Evolutionary conservation across 2,113 vertebrate genomes (phyloP).

Genomic region (Syngnathoides biaculeatus): DNA sequence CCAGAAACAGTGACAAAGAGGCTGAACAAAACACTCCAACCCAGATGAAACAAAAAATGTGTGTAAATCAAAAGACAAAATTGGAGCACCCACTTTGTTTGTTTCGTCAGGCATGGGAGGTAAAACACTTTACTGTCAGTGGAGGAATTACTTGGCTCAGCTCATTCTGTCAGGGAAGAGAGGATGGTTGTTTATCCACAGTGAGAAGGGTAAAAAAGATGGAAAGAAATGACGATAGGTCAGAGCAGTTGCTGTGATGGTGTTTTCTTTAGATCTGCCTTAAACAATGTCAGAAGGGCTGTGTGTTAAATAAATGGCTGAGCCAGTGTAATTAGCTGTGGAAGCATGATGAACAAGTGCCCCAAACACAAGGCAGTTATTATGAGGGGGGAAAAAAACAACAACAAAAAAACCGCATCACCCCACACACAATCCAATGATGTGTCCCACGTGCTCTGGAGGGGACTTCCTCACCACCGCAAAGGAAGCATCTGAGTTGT

Average conservation of each 20-base stretch:
- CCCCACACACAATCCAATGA: conserved; percentile 14
- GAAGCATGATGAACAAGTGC: conserved; percentile 37
- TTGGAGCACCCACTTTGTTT: conserved; percentile 39
- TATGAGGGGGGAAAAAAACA: conserved; percentile 15
- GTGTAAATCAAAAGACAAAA: conserved; percentile 64
- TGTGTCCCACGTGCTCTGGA: conserved; percentile 53
- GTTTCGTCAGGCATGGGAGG: conserved; percentile 43
- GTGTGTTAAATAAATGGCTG: conserved; percentile 41
- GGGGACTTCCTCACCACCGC: conserved; percentile 56
- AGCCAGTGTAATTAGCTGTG: conserved; percentile 58
- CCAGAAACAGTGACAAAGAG: conserved; percentile 38
- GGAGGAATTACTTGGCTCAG: conserved; percentile 59
- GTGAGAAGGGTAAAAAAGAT: conserved; percentile 7
- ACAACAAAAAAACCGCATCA: conserved; percentile 14
- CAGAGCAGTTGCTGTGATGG: conserved; percentile 49
- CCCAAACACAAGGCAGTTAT: conserved; percentile 8
- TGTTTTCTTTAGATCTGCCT: conserved; percentile 51
- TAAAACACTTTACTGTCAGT: conserved; percentile 53
- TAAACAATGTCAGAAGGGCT: conserved; percentile 18
- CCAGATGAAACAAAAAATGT: conserved; percentile 58
- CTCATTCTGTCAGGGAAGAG: conserved; percentile 51
- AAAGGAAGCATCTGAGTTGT: conserved; percentile 66
- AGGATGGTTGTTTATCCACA: conserved; percentile 51
- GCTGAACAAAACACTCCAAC: conserved; percentile 53
- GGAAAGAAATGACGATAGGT: conserved; percentile 49